Evolutionary conservation across 2,797 vertebrate genomes (phyloP), one percentile per base, ranked within the genome.

Genomic region (Lutra lutra): DNA sequence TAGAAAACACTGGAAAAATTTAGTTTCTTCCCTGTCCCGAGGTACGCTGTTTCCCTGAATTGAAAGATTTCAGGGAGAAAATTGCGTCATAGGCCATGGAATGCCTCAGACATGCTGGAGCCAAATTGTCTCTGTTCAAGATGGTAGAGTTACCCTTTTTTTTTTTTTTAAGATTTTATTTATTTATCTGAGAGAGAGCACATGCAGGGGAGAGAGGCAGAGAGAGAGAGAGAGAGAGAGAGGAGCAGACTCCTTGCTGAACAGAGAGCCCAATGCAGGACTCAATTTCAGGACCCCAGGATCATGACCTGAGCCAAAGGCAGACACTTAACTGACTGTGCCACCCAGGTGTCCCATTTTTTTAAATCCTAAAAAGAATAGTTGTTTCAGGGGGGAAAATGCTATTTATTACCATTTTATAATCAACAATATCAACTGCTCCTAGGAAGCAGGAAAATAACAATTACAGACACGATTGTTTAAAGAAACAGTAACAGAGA

Each of bases 1-100:
- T 48, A n/a, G 32, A 89, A 96, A 89, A 64, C 3, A 83, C 20
- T 83, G 68, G 48, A 89, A 89, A 89, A 13, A 92, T 35, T 90
- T 87, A 15, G 15, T 82, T 87, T 90, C 46, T 92, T 94, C 29
- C 27, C 84, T 79, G 2, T 15, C 20, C 51, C 88, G n/a, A 15
- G 32, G 54, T 54, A 80, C n/a, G 54, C 23, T 72, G 32, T 27
- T 32, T 94, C 62, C 21, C 5, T 75, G 46, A 90, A 58, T 6
- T 75, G 58, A 90, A 92, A 70, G 43, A 83, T 58, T 87, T 96
- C 48, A 3, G 25, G 27, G 75, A 66, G 58, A 9, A 89, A 90
- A 97, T 80, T 84, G 88, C 25, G 91, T 86, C 18, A 70, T 12
- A 82, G 29, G 13, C 13, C 38, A 77, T 58, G 54, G 73, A 94